Evolutionary conservation across 1,140 invertebrate genomes (phyloP).

Genomic region (Drosophila nigrodunni): DNA sequence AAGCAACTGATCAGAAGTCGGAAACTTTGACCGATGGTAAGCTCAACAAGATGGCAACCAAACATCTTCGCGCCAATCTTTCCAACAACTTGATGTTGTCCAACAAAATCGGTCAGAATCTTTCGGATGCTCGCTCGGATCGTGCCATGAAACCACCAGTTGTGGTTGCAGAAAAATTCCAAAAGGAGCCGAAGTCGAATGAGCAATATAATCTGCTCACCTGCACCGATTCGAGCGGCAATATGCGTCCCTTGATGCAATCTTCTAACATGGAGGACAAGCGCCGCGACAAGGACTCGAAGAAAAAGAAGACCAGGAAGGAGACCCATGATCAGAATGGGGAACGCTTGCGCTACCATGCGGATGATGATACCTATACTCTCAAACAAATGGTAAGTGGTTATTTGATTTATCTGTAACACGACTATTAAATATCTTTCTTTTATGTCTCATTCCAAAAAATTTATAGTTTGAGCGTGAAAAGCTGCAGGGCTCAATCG

Average conservation of each 20-base stretch:
- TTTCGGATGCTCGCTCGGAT: constrained; percentile 89
- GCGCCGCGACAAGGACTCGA: constrained; percentile 84
- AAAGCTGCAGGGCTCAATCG: constrained; percentile 90
- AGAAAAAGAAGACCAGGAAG: constrained; percentile 88
- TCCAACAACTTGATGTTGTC: too few species aligned
- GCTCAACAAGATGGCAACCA: constrained; percentile 94
- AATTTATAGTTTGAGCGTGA: constrained; percentile 92
- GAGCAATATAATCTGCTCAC: constrained; percentile 88
- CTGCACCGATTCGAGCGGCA: constrained; percentile 89
- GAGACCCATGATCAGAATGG: constrained; percentile 91
- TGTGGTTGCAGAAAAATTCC: neutral
- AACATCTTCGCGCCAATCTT: constrained; percentile 66
- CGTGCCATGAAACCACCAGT: constrained; percentile 81
- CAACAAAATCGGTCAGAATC: constrained; percentile 89
- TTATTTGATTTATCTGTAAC: neutral
- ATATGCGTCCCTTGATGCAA: constrained; percentile 86
- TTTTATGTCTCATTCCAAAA: too few species aligned
- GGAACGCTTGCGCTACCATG: constrained; percentile 93
- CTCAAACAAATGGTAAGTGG: constrained; percentile 92
- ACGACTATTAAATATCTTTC: too few species aligned
- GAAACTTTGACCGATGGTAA: constrained; percentile 88
- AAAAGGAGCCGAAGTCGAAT: neutral
- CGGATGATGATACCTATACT: constrained; percentile 95
- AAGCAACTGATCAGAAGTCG: neutral
- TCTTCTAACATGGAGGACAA: constrained; percentile 67